phyloP scores from a whole-genome alignment of 1,140 invertebrate species.

The Calycopis cecrops region DNA sequence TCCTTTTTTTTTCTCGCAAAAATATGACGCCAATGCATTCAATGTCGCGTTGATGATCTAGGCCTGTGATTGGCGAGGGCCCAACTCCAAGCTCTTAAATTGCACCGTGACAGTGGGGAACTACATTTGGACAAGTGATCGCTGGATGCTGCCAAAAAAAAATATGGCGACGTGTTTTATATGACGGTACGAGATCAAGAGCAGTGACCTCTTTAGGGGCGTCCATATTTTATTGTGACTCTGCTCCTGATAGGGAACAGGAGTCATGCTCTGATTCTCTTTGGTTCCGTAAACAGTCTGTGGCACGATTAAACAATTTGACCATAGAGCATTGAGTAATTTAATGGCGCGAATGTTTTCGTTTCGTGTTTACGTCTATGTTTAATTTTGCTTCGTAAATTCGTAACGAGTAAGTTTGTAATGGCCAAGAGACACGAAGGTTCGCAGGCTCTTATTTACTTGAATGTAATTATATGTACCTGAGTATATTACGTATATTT shows the following conservation, averaged over 20 bases:
- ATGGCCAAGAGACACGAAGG: too few relatives aligned
- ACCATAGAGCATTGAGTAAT: too few relatives aligned
- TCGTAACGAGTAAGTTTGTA: too few relatives aligned
- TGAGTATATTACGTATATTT: too few relatives aligned
- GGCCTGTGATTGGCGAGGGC: background rate
- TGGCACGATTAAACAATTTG: too few relatives aligned
- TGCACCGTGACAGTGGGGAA: slow-evolving; percentile 5
- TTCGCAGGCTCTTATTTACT: too few relatives aligned
- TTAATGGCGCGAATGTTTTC: too few relatives aligned
- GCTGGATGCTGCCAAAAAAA: slow-evolving; percentile 10
- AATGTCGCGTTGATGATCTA: background rate
- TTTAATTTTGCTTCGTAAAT: too few relatives aligned
- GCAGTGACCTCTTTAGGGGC: slow-evolving; percentile 55
- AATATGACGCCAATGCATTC: background rate
- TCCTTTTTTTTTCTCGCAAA: too few relatives aligned
- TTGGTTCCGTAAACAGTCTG: slow-evolving; percentile 1
- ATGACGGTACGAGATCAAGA: slow-evolving; percentile 26
- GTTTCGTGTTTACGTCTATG: too few relatives aligned
- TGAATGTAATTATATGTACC: too few relatives aligned
- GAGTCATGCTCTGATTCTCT: slow-evolving; percentile 4
- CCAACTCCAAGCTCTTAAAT: background rate
- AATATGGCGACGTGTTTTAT: slow-evolving; percentile 6
- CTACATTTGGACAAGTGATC: background rate
- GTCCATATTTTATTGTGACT: slow-evolving; percentile 17
- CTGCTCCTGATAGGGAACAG: background rate